Evolutionary conservation across 2,797 vertebrate species (phyloP).

Genomic region (Pogonophryne albipinna): DNA sequence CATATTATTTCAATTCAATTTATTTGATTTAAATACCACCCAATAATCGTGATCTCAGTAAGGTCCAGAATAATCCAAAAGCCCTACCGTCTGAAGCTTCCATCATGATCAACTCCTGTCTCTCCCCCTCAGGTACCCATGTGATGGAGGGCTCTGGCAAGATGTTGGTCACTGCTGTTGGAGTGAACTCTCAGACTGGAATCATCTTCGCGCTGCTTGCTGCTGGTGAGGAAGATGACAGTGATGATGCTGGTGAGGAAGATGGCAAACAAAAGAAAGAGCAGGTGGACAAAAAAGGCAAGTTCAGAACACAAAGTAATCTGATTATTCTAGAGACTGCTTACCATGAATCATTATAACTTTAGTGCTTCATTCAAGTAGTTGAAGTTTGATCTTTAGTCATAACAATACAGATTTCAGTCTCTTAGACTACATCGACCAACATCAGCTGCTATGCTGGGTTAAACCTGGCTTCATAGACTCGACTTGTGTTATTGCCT

Average conservation of each 20-base stretch:
- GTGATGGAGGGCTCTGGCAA: slow-evolving; percentile 98
- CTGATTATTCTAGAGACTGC: neutral
- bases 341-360: neutral
- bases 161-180: slow-evolving; percentile 95
- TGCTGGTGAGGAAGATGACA: slow-evolving; percentile 89
- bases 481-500: neutral
- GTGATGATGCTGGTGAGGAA: slow-evolving; percentile 65
- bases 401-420: too few relatives aligned
- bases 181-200: slow-evolving; percentile 97
- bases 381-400: neutral
- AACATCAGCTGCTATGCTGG: too few relatives aligned
- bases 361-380: neutral
- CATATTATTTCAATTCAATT: too few relatives aligned
- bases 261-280: slow-evolving; percentile 89
- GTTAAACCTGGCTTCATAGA: too few relatives aligned
- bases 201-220: slow-evolving; percentile 96
- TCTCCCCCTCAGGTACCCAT: slow-evolving; percentile 89
- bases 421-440: too few relatives aligned
- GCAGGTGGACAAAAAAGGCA: slow-evolving; percentile 80
- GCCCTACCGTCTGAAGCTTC: too few relatives aligned
- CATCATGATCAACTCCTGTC: neutral
- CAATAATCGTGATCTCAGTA: too few relatives aligned
- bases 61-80: too few relatives aligned
- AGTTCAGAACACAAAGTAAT: neutral
- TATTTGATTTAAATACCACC: too few relatives aligned